phyloP scores from a whole-genome alignment of 2,888 invertebrate species.

The Brachynemurus nebulosus region DNA sequence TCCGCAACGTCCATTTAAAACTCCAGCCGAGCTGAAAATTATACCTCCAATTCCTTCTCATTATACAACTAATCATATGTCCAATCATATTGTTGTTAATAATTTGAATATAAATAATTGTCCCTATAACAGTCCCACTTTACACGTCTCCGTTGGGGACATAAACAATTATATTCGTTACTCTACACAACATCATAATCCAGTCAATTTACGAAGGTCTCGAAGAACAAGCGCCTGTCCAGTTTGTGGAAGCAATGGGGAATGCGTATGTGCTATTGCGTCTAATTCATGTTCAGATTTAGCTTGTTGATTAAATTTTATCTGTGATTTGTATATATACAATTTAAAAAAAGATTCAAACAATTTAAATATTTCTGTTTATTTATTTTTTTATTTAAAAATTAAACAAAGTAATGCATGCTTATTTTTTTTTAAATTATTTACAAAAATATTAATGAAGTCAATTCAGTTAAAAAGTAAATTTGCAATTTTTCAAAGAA shows the following conservation, averaged over 20 bases:
- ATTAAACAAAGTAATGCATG: too few relatives aligned
- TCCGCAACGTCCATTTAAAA: neutral
- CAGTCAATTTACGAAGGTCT: neutral
- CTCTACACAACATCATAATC: neutral
- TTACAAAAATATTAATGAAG: too few relatives aligned
- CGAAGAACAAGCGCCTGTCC: neutral
- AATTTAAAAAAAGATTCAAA: too few relatives aligned
- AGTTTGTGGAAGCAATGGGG: neutral
- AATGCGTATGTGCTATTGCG: neutral
- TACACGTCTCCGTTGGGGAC: neutral
- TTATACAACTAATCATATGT: neutral
- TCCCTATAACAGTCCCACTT: neutral
- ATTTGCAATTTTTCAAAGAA: too few relatives aligned
- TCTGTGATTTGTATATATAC: too few relatives aligned
- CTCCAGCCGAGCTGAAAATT: neutral
- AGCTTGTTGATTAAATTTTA: neutral
- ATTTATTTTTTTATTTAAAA: too few relatives aligned
- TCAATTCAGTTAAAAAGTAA: too few relatives aligned
- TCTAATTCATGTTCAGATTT: neutral
- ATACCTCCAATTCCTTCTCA: neutral
- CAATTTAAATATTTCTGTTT: too few relatives aligned
- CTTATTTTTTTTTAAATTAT: too few relatives aligned
- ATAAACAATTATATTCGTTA: neutral
- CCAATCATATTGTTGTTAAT: neutral
- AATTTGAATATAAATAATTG: conserved; percentile 1